A percentile compares a stretch with the other conserved stretches of the same genome.
These are phyloP conservation scores for Macroramphosus scolopax DNA, from an alignment of 2,797 vertebrate species.

Conservation along the genomic window DNA sequence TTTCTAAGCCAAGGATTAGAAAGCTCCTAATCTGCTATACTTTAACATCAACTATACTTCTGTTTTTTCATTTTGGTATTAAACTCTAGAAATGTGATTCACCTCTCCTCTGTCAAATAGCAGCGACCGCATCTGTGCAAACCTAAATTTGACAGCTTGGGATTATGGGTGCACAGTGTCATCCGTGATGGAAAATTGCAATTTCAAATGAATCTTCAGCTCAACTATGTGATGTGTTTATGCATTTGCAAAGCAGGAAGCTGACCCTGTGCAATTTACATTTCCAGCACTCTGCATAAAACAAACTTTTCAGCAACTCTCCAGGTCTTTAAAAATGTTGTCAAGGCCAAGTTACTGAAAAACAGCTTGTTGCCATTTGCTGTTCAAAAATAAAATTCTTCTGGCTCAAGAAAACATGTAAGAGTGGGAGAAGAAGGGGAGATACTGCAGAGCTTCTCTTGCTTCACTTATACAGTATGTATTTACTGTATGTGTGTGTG, in stretches of 20 bases:
- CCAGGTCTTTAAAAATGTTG: constrained; percentile 8
- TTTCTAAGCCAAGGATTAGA: constrained; percentile 31
- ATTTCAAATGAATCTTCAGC: constrained; percentile 13
- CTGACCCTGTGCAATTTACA: too few species aligned
- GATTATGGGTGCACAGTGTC: constrained; percentile 25
- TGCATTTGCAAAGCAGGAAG: neutral
- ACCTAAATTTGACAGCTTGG: constrained; percentile 17
- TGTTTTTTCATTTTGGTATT: constrained; percentile 7
- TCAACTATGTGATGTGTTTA: neutral
- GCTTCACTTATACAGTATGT: neutral
- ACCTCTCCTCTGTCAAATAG: constrained; percentile 20
- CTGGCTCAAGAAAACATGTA: neutral
- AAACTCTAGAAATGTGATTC: constrained; percentile 41
- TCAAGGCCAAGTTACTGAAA: too few species aligned
- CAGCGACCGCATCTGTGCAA: constrained; percentile 10
- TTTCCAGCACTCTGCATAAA: too few species aligned
- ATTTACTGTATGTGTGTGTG: neutral
- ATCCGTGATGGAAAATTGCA: constrained; percentile 19
- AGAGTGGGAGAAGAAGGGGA: constrained; percentile 9
- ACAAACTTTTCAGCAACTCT: constrained; percentile 6
- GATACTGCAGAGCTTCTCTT: constrained; percentile 9
- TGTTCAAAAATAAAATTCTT: constrained; percentile 19
- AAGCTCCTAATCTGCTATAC: constrained; percentile 40
- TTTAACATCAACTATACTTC: constrained; percentile 7
- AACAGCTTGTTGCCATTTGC: too few species aligned